Conservation (phyloP, 2,888 invertebrate species). For the Penaeus monodon region DNA sequence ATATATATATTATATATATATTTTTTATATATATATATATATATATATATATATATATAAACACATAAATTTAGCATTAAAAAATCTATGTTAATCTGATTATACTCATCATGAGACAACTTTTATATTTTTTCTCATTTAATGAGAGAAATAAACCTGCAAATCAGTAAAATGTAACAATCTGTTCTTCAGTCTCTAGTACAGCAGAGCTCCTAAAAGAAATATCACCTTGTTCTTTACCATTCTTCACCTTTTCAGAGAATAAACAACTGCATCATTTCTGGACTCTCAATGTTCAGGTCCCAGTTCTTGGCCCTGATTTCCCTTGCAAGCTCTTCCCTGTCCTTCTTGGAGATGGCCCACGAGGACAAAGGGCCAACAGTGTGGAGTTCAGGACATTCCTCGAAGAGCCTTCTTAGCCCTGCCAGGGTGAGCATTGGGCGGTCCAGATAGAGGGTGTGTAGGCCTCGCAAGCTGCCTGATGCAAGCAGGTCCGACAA, state of each 20-base stretch:
- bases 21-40: background rate
- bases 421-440: slow-evolving; percentile 55
- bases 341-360: slow-evolving; percentile 56
- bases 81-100: too few species aligned
- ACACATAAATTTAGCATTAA: too few species aligned
- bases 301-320: slow-evolving; percentile 60
- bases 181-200: too few species aligned
- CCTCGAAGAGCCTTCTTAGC: slow-evolving; percentile 41
- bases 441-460: slow-evolving; percentile 47
- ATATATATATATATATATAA: background rate
- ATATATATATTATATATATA: background rate
- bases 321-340: slow-evolving; percentile 42
- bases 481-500: slow-evolving; percentile 48
- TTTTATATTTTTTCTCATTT: too few species aligned
- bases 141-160: too few species aligned
- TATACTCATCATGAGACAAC: too few species aligned
- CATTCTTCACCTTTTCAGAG: background rate
- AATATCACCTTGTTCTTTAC: background rate
- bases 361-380: slow-evolving; percentile 62
- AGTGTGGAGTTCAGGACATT: slow-evolving; percentile 50
- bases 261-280: slow-evolving; percentile 51
- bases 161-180: too few species aligned
- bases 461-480: slow-evolving; percentile 44
- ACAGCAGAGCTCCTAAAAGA: background rate
- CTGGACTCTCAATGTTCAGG: slow-evolving; percentile 54